phyloP scores from a whole-genome alignment of 1,140 invertebrate genomes.

The Tetraneura akinire region DNA sequence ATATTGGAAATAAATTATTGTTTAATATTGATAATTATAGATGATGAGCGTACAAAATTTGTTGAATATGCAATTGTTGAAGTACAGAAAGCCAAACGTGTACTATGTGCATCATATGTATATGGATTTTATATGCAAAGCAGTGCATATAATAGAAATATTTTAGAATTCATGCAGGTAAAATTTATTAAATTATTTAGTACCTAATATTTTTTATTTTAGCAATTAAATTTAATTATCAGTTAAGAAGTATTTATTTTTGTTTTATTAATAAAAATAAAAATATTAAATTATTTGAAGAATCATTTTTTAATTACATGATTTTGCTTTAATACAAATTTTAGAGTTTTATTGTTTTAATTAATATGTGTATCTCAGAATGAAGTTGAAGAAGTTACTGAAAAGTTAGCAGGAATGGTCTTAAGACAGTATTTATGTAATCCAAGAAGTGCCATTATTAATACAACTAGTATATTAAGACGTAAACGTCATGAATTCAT shows the following conservation, averaged over 20 bases:
- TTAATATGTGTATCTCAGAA: constrained; percentile 61
- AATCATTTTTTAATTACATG: constrained; percentile 2
- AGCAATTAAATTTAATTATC: too few species aligned
- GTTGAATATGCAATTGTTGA: constrained; percentile 70
- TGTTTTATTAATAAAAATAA: too few species aligned
- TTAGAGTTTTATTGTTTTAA: too few species aligned
- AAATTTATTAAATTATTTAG: constrained; percentile 40
- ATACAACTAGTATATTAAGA: constrained; percentile 64
- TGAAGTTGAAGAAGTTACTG: constrained; percentile 70
- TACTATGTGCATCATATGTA: constrained; percentile 70
- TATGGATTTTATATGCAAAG: constrained; percentile 71
- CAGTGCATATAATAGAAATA: constrained; percentile 69
- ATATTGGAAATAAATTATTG: not conserved
- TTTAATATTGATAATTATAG: constrained; percentile 55
- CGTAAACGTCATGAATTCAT: constrained; percentile 70
- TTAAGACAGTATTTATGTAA: constrained; percentile 68
- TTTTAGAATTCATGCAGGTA: constrained; percentile 75
- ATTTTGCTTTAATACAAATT: not conserved
- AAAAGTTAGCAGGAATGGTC: constrained; percentile 70
- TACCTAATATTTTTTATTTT: not conserved
- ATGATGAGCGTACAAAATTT: constrained; percentile 62
- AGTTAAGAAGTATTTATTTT: too few species aligned
- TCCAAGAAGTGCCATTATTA: constrained; percentile 66
- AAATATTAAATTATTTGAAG: too few species aligned
- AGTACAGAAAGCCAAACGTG: constrained; percentile 66